These are phyloP conservation scores for Gambelia wislizenii DNA, from an alignment of 2,797 vertebrate species.

Conservation along the genomic window DNA sequence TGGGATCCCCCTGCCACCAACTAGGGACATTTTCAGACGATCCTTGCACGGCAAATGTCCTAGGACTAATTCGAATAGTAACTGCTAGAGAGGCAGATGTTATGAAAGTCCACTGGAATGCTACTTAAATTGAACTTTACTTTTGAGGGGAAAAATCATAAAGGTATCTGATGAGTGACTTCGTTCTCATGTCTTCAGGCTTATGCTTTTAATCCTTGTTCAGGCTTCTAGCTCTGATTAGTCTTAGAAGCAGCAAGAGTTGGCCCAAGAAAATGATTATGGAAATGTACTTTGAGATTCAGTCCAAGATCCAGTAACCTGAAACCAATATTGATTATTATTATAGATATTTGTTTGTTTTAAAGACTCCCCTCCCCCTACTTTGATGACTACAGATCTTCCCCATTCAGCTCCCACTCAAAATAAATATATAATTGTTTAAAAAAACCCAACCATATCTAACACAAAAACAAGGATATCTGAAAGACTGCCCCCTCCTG, in stretches of 20 bases:
- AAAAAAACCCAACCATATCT: not conserved
- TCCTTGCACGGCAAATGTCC: no score
- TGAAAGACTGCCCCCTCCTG: not conserved
- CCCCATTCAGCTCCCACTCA: not conserved
- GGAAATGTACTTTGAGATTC: not conserved
- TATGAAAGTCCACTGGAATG: not conserved
- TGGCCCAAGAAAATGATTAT: not conserved
- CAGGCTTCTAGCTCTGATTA: not conserved
- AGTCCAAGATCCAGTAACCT: not conserved
- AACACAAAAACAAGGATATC: not conserved
- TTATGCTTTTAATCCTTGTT: not conserved
- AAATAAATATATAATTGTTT: not conserved
- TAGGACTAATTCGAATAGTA: no score
- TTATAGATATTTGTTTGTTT: not conserved
- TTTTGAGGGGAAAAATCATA: not conserved
- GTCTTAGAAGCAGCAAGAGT: not conserved
- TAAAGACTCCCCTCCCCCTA: not conserved
- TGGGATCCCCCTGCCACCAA: not conserved
- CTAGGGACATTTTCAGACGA: no score
- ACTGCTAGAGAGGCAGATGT: not conserved
- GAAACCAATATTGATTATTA: not conserved
- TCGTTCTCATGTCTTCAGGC: not conserved
- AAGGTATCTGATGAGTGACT: not conserved
- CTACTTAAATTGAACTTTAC: not conserved
- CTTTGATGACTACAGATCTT: not conserved